These are phyloP conservation scores for Paraescarpia echinospica DNA, from an alignment of 1,140 invertebrate genomes.

Conservation along the genomic window DNA sequence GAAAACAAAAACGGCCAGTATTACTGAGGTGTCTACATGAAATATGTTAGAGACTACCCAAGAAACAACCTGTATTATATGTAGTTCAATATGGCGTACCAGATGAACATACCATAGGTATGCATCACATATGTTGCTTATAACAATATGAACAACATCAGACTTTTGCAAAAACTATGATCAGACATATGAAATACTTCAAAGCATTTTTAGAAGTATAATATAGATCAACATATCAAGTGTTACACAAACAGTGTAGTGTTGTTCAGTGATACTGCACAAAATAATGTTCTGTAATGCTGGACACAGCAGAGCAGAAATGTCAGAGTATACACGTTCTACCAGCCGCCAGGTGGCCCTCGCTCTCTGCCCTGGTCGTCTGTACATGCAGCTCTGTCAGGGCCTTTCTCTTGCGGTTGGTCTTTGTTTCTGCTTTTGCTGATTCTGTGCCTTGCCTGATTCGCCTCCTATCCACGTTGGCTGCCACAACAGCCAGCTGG, in stretches of 20 bases:
- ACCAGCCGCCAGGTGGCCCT: not conserved
- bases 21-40: not conserved
- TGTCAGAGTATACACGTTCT: too few species aligned
- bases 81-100: not conserved
- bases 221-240: too few species aligned
- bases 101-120: too few species aligned
- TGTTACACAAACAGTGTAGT: not conserved
- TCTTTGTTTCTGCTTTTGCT: not conserved
- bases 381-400: not conserved
- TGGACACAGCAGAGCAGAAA: not conserved
- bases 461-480: not conserved
- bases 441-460: not conserved
- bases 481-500: not conserved
- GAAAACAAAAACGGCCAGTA: not conserved
- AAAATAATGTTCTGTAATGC: not conserved
- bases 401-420: not conserved
- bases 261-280: not conserved
- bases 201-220: too few species aligned
- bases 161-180: too few species aligned
- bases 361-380: not conserved
- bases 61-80: not conserved
- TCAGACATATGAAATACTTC: too few species aligned
- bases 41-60: not conserved
- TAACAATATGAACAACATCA: too few species aligned
- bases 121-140: too few species aligned